Evolutionary conservation across 2,113 vertebrate species (phyloP), one percentile per base, ranked within the genome.

Genomic region (Megaptera novaeangliae): DNA sequence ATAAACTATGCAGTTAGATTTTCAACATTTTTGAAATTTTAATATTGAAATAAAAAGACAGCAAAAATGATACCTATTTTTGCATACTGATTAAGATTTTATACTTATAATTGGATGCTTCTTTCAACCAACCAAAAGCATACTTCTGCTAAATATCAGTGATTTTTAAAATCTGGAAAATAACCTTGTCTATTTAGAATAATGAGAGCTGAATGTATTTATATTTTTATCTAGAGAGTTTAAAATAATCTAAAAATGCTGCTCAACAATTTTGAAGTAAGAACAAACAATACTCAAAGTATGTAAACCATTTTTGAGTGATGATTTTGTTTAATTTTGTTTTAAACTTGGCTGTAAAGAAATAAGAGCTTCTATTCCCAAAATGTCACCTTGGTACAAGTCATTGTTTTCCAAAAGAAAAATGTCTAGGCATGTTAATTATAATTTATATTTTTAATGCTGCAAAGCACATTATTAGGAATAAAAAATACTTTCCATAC

Each of bases 301-400:
- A 77, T 77, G 6, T 25, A 94, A 78, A 57, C 2, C 1, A 6
- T 18, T 71, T 15, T 75, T n/a, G 21, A 84, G 8, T 81, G 80
- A 75, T 84, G 44, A 69, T 39, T 95, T 94, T 94, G 49, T 94
- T 96, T 95, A 68, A 87, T 90, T 92, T 94, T 84, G 68, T 71
- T 93, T 88, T 66, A 44, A 94, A 83, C 29, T 34, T 61, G 9
- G 20, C 68, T 89, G 23, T 29, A 52, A 89, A 7, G 5, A 95
- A 90, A 46, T 36, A 86, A 14, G 6, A 80, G 23, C 11, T 82
- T 83, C 41, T 93, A 21, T 68, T 8, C 36, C 46, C 49, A 68
- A 93, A 95, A 95, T 63, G 18, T 77, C 57, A 84, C 74, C 8
- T 87, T 59, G 39, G 29, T 27, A 78, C 49, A 89, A 95, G 20